Evolutionary conservation across 2,888 invertebrate species (phyloP).

Genomic region (Entomobrya multifasciata): DNA sequence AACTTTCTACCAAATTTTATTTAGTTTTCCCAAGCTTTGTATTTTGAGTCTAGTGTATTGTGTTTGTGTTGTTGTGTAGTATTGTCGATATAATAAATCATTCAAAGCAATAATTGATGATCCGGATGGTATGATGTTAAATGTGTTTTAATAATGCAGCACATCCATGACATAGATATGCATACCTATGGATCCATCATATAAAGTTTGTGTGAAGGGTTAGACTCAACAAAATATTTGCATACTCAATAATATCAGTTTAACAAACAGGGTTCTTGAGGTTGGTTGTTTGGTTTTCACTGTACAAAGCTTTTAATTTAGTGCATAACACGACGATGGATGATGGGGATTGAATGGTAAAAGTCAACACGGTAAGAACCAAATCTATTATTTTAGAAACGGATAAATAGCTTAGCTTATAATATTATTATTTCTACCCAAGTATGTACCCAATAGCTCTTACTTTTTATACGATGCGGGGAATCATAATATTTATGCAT

Average conservation of each 20-base stretch:
- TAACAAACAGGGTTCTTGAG: background rate
- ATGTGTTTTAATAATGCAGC: conserved; percentile 16
- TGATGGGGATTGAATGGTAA: no score
- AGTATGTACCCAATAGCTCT: no score
- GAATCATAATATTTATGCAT: background rate
- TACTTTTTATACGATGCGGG: no score
- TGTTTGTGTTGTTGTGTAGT: background rate
- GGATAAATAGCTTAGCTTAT: no score
- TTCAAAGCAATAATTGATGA: conserved; percentile 72
- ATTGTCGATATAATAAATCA: conserved; percentile 59
- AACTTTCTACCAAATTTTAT: no score
- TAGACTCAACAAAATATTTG: background rate
- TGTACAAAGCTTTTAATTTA: no score
- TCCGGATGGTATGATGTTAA: conserved; percentile 49
- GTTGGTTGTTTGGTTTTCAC: no score
- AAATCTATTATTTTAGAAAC: no score
- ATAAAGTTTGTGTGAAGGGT: no score
- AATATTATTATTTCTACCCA: no score
- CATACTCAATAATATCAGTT: background rate
- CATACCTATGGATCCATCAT: background rate
- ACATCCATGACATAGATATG: background rate
- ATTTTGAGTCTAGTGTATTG: background rate
- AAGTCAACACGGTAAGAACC: no score
- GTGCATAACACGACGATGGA: background rate
- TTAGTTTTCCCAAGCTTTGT: background rate